Evolutionary conservation across 2,113 vertebrate species (phyloP).

Genomic region (Clinocottus analis): DNA sequence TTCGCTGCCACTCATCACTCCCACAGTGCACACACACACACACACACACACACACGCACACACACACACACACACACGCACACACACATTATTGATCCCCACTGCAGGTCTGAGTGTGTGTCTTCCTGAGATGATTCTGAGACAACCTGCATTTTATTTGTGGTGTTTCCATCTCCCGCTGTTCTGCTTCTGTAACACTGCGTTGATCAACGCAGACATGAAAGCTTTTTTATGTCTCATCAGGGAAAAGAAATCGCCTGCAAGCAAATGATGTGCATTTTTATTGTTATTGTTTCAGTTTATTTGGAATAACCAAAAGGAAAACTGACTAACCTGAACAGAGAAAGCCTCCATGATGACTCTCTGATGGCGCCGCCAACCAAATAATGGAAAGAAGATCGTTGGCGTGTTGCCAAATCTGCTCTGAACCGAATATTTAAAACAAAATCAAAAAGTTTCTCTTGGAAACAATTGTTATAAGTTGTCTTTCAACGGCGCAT

Average conservation of each 20-base stretch:
- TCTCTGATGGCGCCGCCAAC: not conserved
- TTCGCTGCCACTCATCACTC: conserved; percentile 46
- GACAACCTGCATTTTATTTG: conserved; percentile 14
- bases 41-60: not conserved
- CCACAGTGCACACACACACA: not conserved
- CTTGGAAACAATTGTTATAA: no score
- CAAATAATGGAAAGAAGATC: not conserved
- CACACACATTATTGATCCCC: conserved; percentile 30
- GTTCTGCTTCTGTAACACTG: not conserved
- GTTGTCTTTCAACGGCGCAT: no score
- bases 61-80: not conserved
- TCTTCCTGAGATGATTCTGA: not conserved
- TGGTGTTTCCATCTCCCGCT: conserved; percentile 2
- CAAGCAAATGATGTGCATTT: not conserved
- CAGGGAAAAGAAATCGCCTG: not conserved
- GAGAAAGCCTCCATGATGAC: not conserved
- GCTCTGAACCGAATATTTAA: no score
- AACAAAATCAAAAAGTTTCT: no score
- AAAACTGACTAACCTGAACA: not conserved
- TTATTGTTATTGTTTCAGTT: not conserved
- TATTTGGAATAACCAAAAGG: conserved; percentile 6
- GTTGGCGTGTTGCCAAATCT: no score
- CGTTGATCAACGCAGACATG: not conserved
- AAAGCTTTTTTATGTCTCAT: not conserved
- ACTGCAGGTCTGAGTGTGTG: conserved; percentile 20